Conservation (phyloP, 2,888 invertebrate genomes). For the Drosophila sordidula region DNA sequence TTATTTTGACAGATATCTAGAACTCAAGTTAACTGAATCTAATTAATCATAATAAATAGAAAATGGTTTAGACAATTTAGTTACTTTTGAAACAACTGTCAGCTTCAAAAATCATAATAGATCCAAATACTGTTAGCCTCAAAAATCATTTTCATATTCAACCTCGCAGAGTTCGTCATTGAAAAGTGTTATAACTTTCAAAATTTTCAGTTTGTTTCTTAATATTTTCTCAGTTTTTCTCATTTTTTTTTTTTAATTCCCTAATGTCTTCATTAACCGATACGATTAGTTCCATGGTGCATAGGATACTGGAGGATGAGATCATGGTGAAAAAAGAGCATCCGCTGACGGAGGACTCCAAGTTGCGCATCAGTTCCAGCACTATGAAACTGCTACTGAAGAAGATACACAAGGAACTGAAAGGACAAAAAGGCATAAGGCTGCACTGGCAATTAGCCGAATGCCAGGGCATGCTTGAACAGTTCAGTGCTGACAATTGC, state of each 20-base stretch:
- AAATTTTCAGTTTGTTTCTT: slow-evolving; percentile 1
- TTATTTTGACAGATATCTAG: too few species aligned
- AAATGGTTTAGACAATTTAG: too few species aligned
- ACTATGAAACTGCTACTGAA: neutral
- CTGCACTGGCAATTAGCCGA: neutral
- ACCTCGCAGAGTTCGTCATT: neutral
- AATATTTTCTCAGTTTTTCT: neutral
- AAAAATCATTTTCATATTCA: neutral
- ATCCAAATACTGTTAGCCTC: neutral
- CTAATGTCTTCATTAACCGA: neutral
- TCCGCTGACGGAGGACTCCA: neutral
- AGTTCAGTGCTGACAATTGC: neutral
- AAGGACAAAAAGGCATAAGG: neutral
- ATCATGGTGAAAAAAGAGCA: neutral
- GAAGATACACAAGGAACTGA: neutral
- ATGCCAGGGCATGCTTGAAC: slow-evolving; percentile 6
- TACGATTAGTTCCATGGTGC: neutral
- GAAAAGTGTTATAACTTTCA: neutral
- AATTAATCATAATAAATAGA: too few species aligned
- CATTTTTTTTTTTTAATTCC: too few species aligned
- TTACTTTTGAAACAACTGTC: neutral
- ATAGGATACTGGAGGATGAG: neutral
- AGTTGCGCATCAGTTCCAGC: neutral
- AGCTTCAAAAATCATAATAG: too few species aligned
- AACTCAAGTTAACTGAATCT: too few species aligned